Conservation (phyloP, 2,113 vertebrate species). For the Terrapene triunguis region DNA sequence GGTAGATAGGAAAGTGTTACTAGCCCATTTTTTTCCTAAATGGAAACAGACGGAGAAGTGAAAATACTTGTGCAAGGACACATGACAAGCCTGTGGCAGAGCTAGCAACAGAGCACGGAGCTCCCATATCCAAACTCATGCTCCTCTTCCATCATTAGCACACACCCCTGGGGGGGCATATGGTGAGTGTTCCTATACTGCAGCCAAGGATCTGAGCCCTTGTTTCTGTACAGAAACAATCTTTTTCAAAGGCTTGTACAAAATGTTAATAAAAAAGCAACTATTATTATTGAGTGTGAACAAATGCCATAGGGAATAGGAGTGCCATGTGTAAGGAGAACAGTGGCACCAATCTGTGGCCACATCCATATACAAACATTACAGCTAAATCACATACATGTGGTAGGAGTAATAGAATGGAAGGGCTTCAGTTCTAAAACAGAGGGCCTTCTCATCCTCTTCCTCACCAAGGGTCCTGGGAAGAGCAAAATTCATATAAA, state of each 20-base stretch:
- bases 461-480: not conserved
- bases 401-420: not conserved
- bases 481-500: accelerated
- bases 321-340: not conserved
- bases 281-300: not conserved
- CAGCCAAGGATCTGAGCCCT: not conserved
- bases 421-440: accelerated
- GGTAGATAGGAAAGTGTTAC: not conserved
- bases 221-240: not conserved
- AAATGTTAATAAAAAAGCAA: not conserved
- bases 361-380: not conserved
- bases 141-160: not conserved
- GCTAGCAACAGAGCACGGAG: not conserved
- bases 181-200: too few relatives aligned
- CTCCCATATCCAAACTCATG: not conserved
- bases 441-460: not conserved
- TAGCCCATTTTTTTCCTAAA: not conserved
- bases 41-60: accelerated
- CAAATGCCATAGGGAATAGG: accelerated
- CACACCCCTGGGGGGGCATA: not conserved
- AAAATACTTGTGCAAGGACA: not conserved
- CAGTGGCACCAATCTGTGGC: accelerated
- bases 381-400: not conserved
- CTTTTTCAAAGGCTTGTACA: not conserved
- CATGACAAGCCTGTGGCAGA: accelerated